Percentiles rank a stretch among this genome's conserved stretches.
Evolutionary conservation across 2,888 invertebrate species (phyloP).

Genomic region (Drosophila nigritarsus): DNA sequence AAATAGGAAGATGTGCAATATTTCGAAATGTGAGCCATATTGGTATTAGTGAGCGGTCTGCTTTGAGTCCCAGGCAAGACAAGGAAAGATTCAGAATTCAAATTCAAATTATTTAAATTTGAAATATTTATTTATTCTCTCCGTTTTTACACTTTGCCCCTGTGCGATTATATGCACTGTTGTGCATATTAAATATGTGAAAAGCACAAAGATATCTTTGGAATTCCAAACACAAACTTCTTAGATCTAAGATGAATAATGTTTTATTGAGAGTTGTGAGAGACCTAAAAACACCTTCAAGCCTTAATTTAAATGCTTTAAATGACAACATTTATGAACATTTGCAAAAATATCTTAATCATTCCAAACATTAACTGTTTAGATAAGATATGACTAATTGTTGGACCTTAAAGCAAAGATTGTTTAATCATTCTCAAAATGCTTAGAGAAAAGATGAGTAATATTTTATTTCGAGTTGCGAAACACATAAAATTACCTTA

Average conservation of each 20-base stretch:
- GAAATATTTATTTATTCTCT: neutral
- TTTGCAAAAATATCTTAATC: neutral
- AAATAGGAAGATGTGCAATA: neutral
- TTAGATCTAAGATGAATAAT: neutral
- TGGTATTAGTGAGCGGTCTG: neutral
- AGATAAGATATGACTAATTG: too few species aligned
- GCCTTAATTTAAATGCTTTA: neutral
- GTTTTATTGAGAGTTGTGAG: neutral
- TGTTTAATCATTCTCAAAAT: neutral
- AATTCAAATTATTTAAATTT: neutral
- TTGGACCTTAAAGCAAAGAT: neutral
- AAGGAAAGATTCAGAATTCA: neutral
- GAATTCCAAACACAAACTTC: neutral
- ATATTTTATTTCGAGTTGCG: neutral
- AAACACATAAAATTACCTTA: neutral
- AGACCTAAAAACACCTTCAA: neutral
- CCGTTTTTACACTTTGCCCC: neutral
- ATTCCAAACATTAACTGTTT: neutral
- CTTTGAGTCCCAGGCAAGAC: neutral
- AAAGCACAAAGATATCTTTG: neutral
- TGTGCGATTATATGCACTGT: neutral
- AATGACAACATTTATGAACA: neutral
- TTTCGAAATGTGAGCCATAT: neutral
- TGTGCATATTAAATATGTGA: slow-evolving; percentile 1
- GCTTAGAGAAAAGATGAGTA: neutral